Conservation (phyloP, 2,888 invertebrate genomes). For the Harpalus rubripes region DNA sequence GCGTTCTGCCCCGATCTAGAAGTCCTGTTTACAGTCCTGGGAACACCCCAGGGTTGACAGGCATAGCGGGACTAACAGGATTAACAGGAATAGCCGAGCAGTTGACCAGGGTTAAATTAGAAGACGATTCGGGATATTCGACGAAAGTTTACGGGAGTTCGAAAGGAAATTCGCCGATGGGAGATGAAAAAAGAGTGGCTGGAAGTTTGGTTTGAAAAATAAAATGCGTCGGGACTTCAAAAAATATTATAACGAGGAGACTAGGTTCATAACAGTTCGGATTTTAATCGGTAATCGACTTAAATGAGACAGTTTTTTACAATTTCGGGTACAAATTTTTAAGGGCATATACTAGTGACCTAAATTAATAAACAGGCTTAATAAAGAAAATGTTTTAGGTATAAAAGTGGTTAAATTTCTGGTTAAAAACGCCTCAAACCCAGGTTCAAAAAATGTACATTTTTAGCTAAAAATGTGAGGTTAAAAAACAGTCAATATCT, state of each 20-base stretch:
- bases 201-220: slow-evolving; percentile 77
- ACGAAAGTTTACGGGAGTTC: slow-evolving; percentile 90
- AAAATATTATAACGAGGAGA: no score
- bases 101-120: slow-evolving; percentile 66
- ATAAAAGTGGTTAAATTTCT: no score
- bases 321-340: no score
- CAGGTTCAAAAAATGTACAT: no score
- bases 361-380: no score
- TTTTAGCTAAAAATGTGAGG: no score
- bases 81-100: not conserved
- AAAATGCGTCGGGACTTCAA: no score
- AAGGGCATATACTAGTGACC: no score
- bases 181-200: slow-evolving; percentile 76
- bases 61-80: slow-evolving; percentile 63
- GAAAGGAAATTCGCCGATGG: slow-evolving; percentile 85
- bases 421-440: no score
- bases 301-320: not conserved
- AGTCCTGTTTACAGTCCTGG: slow-evolving; percentile 79
- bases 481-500: no score
- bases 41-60: slow-evolving; percentile 61
- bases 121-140: slow-evolving; percentile 90
- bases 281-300: not conserved
- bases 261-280: no score
- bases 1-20: slow-evolving; percentile 74
- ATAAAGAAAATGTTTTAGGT: no score